Percentiles rank a stretch among this genome's conserved stretches.
Conservation (phyloP, 2,888 invertebrate species). For the Pristionchus entomophagus region DNA sequence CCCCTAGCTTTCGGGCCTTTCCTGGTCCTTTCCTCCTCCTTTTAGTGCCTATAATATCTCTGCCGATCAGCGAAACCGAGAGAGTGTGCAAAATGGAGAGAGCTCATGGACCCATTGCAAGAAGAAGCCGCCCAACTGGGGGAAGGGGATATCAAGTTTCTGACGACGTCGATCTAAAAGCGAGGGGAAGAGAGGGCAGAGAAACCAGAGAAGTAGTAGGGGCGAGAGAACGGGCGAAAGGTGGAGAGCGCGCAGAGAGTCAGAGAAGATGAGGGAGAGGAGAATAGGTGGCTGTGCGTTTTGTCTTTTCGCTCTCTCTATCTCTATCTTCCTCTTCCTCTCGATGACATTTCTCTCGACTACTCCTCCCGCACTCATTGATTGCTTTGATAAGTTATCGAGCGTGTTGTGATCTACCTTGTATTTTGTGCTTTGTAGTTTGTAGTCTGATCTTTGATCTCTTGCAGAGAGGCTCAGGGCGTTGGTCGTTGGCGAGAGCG, state of each 20-base stretch:
- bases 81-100: no score
- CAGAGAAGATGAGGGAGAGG: background rate
- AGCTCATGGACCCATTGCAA: no score
- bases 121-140: background rate
- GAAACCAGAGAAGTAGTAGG: background rate
- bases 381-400: conserved; percentile 27
- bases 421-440: background rate
- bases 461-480: conserved; percentile 4
- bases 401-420: background rate
- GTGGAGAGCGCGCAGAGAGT: background rate
- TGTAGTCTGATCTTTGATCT: conserved; percentile 26
- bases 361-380: background rate
- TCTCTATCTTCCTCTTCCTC: background rate
- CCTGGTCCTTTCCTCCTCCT: background rate
- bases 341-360: background rate
- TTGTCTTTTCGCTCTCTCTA: conserved; percentile 36
- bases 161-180: background rate
- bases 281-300: conserved; percentile 15
- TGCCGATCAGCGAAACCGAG: no score
- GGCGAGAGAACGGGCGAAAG: background rate
- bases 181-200: background rate
- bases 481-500: background rate
- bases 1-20: background rate
- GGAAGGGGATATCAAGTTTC: conserved; percentile 6
- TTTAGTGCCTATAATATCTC: conserved; percentile 8